These are phyloP conservation scores for Odontamblyopus rebecca DNA, from an alignment of 2,797 vertebrate species.

Conservation along the genomic window DNA sequence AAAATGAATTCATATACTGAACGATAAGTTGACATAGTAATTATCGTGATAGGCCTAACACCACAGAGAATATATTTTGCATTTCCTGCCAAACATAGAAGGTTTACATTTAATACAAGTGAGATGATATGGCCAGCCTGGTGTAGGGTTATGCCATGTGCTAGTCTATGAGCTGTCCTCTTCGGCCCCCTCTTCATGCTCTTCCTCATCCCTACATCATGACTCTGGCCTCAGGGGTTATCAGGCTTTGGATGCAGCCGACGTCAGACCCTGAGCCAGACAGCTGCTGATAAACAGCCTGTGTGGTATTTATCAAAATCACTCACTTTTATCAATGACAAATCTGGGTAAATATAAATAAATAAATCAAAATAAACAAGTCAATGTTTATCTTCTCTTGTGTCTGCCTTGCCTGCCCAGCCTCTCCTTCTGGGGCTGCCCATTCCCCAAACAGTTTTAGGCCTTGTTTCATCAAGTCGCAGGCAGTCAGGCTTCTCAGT, in stretches of 20 bases:
- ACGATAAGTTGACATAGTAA: no score
- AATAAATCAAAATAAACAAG: constrained; percentile 59
- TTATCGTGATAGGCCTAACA: no score
- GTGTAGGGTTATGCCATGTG: constrained; percentile 32
- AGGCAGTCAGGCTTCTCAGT: constrained; percentile 59
- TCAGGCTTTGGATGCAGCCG: constrained; percentile 60
- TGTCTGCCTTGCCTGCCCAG: constrained; percentile 50
- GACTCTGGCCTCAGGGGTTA: constrained; percentile 69
- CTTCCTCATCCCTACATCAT: constrained; percentile 45
- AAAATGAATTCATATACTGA: no score
- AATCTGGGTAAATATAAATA: constrained; percentile 59
- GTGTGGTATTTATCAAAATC: constrained; percentile 74
- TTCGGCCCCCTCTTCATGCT: constrained; percentile 18
- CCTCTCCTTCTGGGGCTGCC: constrained; percentile 48
- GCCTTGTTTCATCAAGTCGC: constrained; percentile 52
- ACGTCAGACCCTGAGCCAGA: constrained; percentile 64
- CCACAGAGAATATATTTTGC: background rate
- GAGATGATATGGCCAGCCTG: constrained; percentile 20
- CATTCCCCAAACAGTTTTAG: constrained; percentile 38
- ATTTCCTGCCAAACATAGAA: background rate
- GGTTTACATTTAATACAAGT: background rate
- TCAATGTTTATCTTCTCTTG: constrained; percentile 56
- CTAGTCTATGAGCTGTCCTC: constrained; percentile 38
- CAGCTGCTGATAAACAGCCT: constrained; percentile 74
- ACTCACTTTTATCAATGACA: constrained; percentile 71